Base-by-base conservation (phyloP, 2,888 invertebrate genomes). In the Leptogaster cylindrica region DNA sequence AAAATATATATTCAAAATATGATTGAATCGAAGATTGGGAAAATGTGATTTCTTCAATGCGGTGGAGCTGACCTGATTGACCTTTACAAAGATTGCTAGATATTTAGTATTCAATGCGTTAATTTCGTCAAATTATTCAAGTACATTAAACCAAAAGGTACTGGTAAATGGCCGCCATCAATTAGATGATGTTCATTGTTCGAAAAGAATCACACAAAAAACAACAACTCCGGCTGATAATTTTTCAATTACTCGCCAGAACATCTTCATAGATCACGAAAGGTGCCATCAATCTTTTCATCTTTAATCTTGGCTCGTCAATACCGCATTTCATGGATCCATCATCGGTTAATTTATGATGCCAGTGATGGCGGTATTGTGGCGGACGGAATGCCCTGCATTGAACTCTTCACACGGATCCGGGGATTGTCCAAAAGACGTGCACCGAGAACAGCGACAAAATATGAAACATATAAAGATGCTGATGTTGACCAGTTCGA, bases 311-410 rank as follows among this genome's bases (percentile, higher is more conserved):
- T 23, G 27, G 25, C 14, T 41, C 61, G 44, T 61, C 61, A 61
- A 61, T 61, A 61, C 61, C 44, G 28, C 61, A 27, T 41, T 61
- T 41, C 44, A 44, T 61, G 61, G 44, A 61, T 61, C 61, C 61
- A 61, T 61, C 61, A 61, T 61, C 61, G 20, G n/a, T 61, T 61
- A 61, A 61, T 61, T 61, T 61, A 61, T 61, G 61, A 61, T 55
- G 31, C 23, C 20, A 12, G 23, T 23, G 36, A 36, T 36, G 33
- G 36, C 12, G 31, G 55, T 20, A 48, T 48, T n/a, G n/a, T n/a
- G n/a, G n/a, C n/a, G n/a, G 36, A 36, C 10, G 55, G 18, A 39
- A 27, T 61, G 44, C 10, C 18, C 28, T 20, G 3, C 61, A 41
- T 27, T 61, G 48, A 48, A 48, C 48, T 44, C 41, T 61, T 44